Percentiles rank a stretch among this genome's conserved stretches.
phyloP scores from a whole-genome alignment of 2,888 invertebrate genomes.

The Cryptops parisi region DNA sequence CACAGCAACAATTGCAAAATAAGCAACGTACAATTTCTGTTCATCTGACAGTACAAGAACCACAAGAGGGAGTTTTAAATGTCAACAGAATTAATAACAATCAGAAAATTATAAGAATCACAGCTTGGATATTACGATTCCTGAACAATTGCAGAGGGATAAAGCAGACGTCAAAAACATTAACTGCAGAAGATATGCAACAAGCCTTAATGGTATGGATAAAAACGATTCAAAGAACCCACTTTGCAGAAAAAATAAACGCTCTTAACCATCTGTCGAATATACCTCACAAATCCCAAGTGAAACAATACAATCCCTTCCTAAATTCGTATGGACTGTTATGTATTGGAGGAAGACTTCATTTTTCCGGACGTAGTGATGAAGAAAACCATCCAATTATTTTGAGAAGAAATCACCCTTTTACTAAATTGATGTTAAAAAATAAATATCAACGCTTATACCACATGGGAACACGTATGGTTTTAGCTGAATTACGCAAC shows the following conservation, averaged over 20 bases:
- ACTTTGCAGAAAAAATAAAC: neutral
- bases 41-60: neutral
- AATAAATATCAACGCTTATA: neutral
- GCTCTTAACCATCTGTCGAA: neutral
- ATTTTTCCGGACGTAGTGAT: neutral
- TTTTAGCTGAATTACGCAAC: neutral
- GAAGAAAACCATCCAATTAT: slow-evolving; percentile 8
- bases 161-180: too few species aligned
- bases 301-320: neutral
- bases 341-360: slow-evolving; percentile 5
- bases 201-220: neutral
- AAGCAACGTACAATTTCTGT: neutral
- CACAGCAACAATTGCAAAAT: neutral
- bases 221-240: neutral
- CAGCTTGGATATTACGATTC: slow-evolving; percentile 1
- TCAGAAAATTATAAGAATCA: neutral
- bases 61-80: neutral
- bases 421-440: neutral
- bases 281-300: neutral
- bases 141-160: neutral
- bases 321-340: neutral
- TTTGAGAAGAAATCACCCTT: neutral
- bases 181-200: neutral
- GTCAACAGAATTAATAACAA: neutral
- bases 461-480: neutral